phyloP scores from a whole-genome alignment of 2,113 vertebrate genomes.

The Rhinogobius similis region DNA sequence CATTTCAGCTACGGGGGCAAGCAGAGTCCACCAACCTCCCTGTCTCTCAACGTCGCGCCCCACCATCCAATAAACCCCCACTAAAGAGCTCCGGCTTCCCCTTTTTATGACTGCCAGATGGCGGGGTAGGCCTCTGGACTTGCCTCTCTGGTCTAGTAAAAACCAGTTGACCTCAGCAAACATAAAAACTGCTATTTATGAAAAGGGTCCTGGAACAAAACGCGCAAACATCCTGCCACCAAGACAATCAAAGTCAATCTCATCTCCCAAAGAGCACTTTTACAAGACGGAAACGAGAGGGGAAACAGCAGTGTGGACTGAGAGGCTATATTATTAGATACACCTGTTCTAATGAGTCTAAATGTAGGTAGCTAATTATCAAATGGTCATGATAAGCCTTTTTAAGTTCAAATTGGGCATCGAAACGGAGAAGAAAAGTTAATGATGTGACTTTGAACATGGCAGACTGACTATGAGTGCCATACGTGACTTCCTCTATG shows the following conservation, averaged over 20 bases:
- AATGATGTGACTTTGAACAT: background rate
- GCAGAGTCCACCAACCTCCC: slow-evolving; percentile 75
- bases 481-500: background rate
- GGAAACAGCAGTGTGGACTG: slow-evolving; percentile 26
- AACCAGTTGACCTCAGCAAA: slow-evolving; percentile 74
- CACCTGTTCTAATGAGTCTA: slow-evolving; percentile 15
- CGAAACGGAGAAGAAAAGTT: background rate
- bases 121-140: slow-evolving; percentile 77
- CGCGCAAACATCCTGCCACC: slow-evolving; percentile 76
- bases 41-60: slow-evolving; percentile 72
- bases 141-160: slow-evolving; percentile 79
- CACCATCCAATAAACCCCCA: slow-evolving; percentile 72
- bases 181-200: slow-evolving; percentile 77
- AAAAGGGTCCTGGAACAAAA: slow-evolving; percentile 72
- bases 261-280: slow-evolving; percentile 72
- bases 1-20: slow-evolving; percentile 74
- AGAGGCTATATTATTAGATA: slow-evolving; percentile 6
- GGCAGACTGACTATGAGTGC: background rate
- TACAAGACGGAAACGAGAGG: slow-evolving; percentile 59
- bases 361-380: background rate
- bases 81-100: slow-evolving; percentile 73
- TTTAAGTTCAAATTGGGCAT: background rate
- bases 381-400: background rate
- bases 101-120: slow-evolving; percentile 82
- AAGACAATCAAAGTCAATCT: slow-evolving; percentile 66